Evolutionary conservation across 2,113 vertebrate species (phyloP).

Genomic region (Osmerus mordax): DNA sequence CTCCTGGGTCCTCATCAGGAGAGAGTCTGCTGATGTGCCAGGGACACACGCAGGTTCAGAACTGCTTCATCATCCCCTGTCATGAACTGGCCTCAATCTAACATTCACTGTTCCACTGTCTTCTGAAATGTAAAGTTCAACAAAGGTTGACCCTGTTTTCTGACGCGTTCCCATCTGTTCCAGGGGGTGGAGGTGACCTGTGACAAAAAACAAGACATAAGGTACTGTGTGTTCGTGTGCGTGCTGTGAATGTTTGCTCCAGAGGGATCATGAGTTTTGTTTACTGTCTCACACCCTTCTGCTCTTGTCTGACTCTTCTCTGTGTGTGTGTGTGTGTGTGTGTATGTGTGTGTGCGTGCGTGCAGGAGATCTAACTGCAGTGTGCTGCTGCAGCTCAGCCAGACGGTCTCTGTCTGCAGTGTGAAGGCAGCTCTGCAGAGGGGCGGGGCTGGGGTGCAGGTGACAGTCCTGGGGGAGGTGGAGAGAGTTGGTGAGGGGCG

Average conservation of each 20-base stretch:
- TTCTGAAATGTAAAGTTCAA: background rate
- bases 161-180: background rate
- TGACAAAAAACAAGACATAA: conserved; percentile 3
- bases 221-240: conserved; percentile 25
- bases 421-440: conserved; percentile 45
- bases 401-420: conserved; percentile 30
- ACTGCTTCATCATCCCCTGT: too few species aligned
- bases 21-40: too few species aligned
- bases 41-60: too few species aligned
- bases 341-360: conserved; percentile 20
- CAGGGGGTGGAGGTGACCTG: conserved; percentile 54
- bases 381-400: conserved; percentile 52
- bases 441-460: background rate
- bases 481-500: conserved; percentile 63
- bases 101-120: background rate
- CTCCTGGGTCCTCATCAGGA: too few species aligned
- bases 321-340: background rate
- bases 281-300: background rate
- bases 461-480: conserved; percentile 35
- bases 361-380: conserved; percentile 50
- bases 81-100: too few species aligned
- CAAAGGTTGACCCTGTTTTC: conserved; percentile 2
- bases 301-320: background rate
- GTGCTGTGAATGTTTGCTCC: background rate
- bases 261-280: background rate